A percentile compares a stretch with the other conserved stretches of the same genome.
Conservation (phyloP, 2,113 vertebrate species). For the Sclerurus mexicanus region DNA sequence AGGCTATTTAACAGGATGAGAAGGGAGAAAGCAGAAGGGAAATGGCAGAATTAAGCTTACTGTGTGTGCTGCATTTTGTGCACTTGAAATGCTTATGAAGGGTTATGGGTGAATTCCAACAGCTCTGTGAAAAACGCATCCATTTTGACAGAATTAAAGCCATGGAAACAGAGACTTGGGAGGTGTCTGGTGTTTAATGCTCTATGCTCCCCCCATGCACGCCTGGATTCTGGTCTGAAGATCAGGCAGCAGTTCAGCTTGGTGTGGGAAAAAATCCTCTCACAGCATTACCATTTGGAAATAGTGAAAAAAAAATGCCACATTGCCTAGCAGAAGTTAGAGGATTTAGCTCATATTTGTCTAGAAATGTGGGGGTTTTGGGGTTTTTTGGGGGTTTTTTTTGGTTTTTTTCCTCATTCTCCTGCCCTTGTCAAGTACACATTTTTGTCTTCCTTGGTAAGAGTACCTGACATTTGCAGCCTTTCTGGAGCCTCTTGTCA, state of each 20-base stretch:
- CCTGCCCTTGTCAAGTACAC: background rate
- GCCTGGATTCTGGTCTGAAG: background rate
- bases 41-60: background rate
- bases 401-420: background rate
- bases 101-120: background rate
- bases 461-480: background rate
- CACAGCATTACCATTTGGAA: background rate
- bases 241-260: background rate
- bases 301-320: background rate
- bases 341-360: background rate
- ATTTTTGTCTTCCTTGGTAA: background rate
- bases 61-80: background rate
- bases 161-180: background rate
- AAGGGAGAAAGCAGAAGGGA: background rate
- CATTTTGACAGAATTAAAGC: background rate
- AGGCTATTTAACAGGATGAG: background rate
- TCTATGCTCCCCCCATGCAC: fast-evolving
- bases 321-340: background rate
- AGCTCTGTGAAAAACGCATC: background rate
- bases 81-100: background rate
- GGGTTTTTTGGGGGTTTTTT: too few relatives aligned
- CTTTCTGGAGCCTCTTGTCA: background rate
- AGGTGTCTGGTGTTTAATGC: background rate
- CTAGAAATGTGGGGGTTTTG: too few relatives aligned
- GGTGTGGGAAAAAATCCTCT: background rate